Conservation (phyloP, 1,140 invertebrate genomes). For the Cardiocondyla obscurior region DNA sequence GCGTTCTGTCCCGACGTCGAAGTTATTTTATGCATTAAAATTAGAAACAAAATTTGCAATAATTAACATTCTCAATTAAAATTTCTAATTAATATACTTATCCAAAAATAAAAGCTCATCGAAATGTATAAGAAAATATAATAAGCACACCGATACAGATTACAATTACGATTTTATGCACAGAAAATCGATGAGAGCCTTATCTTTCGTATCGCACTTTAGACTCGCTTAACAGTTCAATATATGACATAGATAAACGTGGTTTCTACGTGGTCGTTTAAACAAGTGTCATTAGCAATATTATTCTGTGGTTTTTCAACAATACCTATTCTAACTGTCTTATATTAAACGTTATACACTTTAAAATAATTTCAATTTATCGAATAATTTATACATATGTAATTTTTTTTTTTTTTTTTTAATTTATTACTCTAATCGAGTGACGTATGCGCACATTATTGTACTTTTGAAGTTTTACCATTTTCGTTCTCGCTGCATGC, state of each 20-base stretch:
- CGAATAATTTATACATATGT: slow-evolving; percentile 18
- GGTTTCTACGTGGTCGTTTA: background rate
- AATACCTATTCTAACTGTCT: slow-evolving; percentile 33
- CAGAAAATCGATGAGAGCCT: slow-evolving; percentile 3
- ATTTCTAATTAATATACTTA: slow-evolving; percentile 7
- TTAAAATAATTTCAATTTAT: slow-evolving; percentile 19
- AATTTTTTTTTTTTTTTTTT: background rate
- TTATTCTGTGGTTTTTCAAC: slow-evolving; percentile 36
- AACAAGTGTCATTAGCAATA: slow-evolving; percentile 14
- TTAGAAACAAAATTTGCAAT: background rate
- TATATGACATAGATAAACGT: background rate
- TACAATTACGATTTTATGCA: slow-evolving; percentile 5
- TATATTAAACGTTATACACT: slow-evolving; percentile 23
- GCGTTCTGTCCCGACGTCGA: background rate
- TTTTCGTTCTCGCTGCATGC: slow-evolving; percentile 9
- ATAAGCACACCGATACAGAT: background rate
- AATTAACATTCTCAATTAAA: background rate
- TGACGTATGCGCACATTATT: slow-evolving; percentile 19
- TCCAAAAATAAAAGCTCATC: background rate
- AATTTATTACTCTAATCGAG: slow-evolving; percentile 20
- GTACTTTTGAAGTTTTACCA: slow-evolving; percentile 22
- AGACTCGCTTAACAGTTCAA: background rate
- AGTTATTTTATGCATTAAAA: background rate
- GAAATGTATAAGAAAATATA: background rate
- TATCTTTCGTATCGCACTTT: background rate